A percentile compares a stretch with the other conserved stretches of the same genome.
phyloP scores from a whole-genome alignment of 2,113 vertebrate species.

The Boleophthalmus pectinirostris region DNA sequence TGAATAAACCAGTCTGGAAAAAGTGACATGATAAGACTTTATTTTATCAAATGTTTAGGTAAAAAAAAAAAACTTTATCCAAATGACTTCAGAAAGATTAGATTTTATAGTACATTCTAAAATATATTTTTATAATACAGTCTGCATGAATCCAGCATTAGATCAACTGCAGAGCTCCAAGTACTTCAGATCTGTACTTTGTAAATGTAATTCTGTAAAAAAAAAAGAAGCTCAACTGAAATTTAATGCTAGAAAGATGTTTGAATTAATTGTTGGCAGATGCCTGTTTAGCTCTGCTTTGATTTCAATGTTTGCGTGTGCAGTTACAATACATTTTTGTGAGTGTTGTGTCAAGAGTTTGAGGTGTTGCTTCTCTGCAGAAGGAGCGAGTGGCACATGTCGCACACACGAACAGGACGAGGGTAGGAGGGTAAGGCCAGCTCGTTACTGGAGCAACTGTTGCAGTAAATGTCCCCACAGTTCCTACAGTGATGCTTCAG shows the following conservation, averaged over 20 bases:
- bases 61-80: slow-evolving; percentile 43
- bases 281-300: not conserved
- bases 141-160: slow-evolving; percentile 29
- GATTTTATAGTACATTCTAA: slow-evolving; percentile 65
- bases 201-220: too few species aligned
- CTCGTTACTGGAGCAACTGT: slow-evolving; percentile 89
- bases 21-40: slow-evolving; percentile 68
- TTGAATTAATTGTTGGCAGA: slow-evolving; percentile 14
- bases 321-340: not conserved
- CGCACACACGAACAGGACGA: slow-evolving; percentile 91
- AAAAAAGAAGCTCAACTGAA: slow-evolving; percentile 3
- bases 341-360: slow-evolving; percentile 76
- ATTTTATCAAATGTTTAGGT: slow-evolving; percentile 69
- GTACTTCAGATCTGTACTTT: not conserved
- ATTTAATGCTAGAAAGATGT: slow-evolving; percentile 12
- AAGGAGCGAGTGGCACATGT: slow-evolving; percentile 88
- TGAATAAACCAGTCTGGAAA: slow-evolving; percentile 76
- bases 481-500: slow-evolving; percentile 95
- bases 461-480: slow-evolving; percentile 98
- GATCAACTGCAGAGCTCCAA: slow-evolving; percentile 6
- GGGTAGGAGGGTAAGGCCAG: slow-evolving; percentile 95
- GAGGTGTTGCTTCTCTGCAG: slow-evolving; percentile 88
- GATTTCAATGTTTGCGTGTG: slow-evolving; percentile 15
- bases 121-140: slow-evolving; percentile 51
- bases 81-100: slow-evolving; percentile 51